Evolutionary conservation across 2,888 invertebrate genomes (phyloP).

Genomic region (Melipona beecheii): DNA sequence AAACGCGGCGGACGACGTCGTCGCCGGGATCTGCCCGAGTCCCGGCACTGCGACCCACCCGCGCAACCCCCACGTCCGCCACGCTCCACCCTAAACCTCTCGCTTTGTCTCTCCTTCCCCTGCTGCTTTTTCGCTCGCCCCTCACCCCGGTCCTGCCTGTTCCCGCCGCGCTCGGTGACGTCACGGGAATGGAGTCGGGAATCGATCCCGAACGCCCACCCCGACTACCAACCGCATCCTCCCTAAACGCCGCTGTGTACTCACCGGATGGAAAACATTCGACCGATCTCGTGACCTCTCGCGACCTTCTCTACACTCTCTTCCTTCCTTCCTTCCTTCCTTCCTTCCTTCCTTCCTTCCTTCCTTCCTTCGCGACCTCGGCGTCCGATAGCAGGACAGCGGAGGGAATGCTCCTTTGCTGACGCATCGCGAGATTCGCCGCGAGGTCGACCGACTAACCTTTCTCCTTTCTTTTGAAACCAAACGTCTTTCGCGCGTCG

Average conservation of each 20-base stretch:
- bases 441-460: neutral
- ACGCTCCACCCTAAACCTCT: conserved; percentile 15
- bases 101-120: conserved; percentile 17
- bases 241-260: conserved; percentile 63
- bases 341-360: neutral
- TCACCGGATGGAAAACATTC: conserved; percentile 80
- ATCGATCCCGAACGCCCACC: conserved; percentile 80
- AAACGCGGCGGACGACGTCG: conserved; percentile 54
- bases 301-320: conserved; percentile 24
- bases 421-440: neutral
- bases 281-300: conserved; percentile 57
- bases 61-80: neutral
- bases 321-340: no score
- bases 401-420: neutral
- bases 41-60: conserved; percentile 51
- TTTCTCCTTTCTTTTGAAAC: neutral
- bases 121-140: conserved; percentile 23
- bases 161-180: conserved; percentile 73
- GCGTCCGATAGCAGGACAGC: neutral
- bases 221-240: conserved; percentile 48
- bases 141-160: conserved; percentile 28
- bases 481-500: no score
- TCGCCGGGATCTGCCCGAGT: conserved; percentile 65
- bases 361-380: neutral
- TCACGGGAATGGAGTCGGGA: conserved; percentile 82